phyloP scores from a whole-genome alignment of 1,140 invertebrate genomes.

The Leptoteleia sp. region DNA sequence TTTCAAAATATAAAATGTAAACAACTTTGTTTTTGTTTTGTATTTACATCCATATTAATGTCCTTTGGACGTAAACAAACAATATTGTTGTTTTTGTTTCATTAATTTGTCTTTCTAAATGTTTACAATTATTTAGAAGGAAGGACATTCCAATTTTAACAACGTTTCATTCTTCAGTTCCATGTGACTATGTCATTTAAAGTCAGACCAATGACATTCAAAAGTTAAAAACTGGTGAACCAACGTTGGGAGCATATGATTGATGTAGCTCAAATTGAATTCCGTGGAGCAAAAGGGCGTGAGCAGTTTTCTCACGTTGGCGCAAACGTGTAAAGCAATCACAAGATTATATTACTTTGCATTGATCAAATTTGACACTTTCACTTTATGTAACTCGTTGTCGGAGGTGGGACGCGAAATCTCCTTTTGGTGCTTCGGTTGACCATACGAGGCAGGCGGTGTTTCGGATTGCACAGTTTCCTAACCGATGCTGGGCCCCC shows the following conservation, averaged over 20 bases:
- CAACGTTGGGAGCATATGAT: too few species aligned
- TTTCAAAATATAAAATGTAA: too few species aligned
- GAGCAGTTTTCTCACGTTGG: slow-evolving; percentile 40
- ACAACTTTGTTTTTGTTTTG: too few species aligned
- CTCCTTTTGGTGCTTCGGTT: slow-evolving; percentile 59
- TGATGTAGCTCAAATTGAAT: not conserved
- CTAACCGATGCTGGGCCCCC: slow-evolving; percentile 72
- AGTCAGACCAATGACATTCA: slow-evolving; percentile 40
- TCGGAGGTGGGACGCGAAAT: slow-evolving; percentile 34
- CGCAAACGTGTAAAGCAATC: slow-evolving; percentile 17
- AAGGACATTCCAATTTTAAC: too few species aligned
- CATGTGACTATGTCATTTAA: too few species aligned
- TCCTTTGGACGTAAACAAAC: too few species aligned
- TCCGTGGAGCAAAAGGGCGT: not conserved
- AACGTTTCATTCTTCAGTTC: too few species aligned
- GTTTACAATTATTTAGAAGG: too few species aligned
- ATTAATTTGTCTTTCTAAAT: too few species aligned
- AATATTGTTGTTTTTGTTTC: too few species aligned
- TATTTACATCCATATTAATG: too few species aligned
- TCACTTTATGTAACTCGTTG: slow-evolving; percentile 40
- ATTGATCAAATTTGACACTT: slow-evolving; percentile 45
- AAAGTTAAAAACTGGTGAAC: slow-evolving; percentile 1
- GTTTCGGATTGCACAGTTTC: slow-evolving; percentile 58
- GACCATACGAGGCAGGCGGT: slow-evolving; percentile 63
- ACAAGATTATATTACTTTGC: slow-evolving; percentile 2